phyloP scores from a whole-genome alignment of 2,888 invertebrate species.

The Cheilosia urbana region DNA sequence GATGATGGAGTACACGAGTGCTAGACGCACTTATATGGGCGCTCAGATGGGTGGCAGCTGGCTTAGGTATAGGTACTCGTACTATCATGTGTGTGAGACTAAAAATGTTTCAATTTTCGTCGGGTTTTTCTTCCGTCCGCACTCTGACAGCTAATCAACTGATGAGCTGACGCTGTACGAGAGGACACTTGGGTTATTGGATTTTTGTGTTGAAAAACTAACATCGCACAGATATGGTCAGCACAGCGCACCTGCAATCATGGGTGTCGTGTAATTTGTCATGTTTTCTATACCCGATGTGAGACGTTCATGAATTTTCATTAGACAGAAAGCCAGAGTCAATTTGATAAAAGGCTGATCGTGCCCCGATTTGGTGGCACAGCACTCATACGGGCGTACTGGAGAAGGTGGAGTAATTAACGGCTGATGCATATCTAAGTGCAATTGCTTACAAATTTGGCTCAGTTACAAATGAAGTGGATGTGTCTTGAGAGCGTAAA shows the following conservation, averaged over 20 bases:
- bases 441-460: constrained; percentile 51
- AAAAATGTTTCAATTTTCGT: constrained; percentile 70
- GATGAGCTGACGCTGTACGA: constrained; percentile 47
- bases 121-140: constrained; percentile 27
- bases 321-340: constrained; percentile 30
- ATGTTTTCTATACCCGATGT: constrained; percentile 44
- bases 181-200: constrained; percentile 26
- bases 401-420: constrained; percentile 75
- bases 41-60: constrained; percentile 48
- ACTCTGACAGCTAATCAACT: constrained; percentile 69
- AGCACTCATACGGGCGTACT: neutral
- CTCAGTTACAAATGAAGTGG: constrained; percentile 56
- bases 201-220: constrained; percentile 48
- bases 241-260: constrained; percentile 39
- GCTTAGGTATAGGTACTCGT: neutral
- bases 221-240: constrained; percentile 37
- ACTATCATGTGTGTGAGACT: constrained; percentile 49
- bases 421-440: constrained; percentile 67
- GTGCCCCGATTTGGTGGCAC: constrained; percentile 57
- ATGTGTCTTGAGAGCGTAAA: constrained; percentile 49
- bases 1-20: constrained; percentile 64
- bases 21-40: constrained; percentile 54
- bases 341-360: constrained; percentile 38
- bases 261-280: constrained; percentile 75
- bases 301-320: constrained; percentile 69